A percentile compares a stretch with the other conserved stretches of the same genome.
phyloP scores from a whole-genome alignment of 2,113 vertebrate genomes.

The Eurystomus gularis region DNA sequence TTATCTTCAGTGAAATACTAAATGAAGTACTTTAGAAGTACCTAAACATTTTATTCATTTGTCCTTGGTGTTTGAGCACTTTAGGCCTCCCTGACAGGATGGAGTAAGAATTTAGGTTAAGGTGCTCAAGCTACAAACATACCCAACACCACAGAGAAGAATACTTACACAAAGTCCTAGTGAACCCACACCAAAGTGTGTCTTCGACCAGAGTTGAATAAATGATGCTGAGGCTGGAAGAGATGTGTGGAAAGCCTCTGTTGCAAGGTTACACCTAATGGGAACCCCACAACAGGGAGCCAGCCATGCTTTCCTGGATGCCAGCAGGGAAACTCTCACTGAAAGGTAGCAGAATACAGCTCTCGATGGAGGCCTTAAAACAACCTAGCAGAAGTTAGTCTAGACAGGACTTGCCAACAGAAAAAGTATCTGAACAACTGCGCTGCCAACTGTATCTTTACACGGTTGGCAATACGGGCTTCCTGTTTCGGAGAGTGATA shows the following conservation, averaged over 20 bases:
- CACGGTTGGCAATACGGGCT: not conserved
- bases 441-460: not conserved
- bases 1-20: conserved; percentile 6
- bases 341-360: not conserved
- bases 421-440: not conserved
- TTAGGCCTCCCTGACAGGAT: not conserved
- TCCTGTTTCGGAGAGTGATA: not conserved
- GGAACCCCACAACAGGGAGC: fast-evolving
- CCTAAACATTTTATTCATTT: conserved; percentile 20
- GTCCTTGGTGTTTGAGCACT: conserved; percentile 1
- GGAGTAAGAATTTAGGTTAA: not conserved
- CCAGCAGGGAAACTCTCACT: fast-evolving
- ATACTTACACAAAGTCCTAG: not conserved
- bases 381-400: not conserved
- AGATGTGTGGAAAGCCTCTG: not conserved
- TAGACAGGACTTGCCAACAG: not conserved
- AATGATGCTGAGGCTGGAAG: not conserved
- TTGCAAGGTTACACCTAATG: not conserved
- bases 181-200: not conserved
- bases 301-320: not conserved
- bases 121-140: not conserved
- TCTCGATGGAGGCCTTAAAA: not conserved
- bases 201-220: not conserved
- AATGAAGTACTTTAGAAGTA: not conserved
- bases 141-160: not conserved